A percentile compares a stretch with the other conserved stretches of the same genome.
These are phyloP conservation scores for Drosophila repleta DNA, from an alignment of 1,140 invertebrate genomes.

Conservation along the genomic window DNA sequence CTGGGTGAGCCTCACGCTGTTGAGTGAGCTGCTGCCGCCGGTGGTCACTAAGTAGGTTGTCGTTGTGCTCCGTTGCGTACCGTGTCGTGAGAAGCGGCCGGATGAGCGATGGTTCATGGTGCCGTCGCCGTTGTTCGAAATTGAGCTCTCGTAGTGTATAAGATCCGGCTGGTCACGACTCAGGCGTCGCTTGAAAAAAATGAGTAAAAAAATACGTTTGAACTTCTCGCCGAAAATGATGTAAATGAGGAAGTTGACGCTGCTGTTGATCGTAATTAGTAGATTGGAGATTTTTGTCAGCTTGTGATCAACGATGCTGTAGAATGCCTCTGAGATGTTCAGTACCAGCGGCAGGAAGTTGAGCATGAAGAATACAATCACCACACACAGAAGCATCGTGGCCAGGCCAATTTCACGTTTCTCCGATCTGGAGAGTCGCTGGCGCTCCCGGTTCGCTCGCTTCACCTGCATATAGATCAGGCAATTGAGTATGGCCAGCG, in stretches of 20 bases:
- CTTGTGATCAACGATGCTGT: conserved; percentile 88
- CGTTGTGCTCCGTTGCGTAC: conserved; percentile 85
- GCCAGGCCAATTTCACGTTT: conserved; percentile 94
- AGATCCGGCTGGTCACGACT: conserved; percentile 89
- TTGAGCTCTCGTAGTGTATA: conserved; percentile 91
- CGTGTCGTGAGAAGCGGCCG: conserved; percentile 87
- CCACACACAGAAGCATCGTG: conserved; percentile 96
- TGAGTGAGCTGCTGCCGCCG: conserved; percentile 79
- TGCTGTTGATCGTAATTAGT: conserved; percentile 98
- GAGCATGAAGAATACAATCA: conserved; percentile 97
- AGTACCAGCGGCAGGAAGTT: conserved; percentile 95
- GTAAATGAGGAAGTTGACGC: conserved; percentile 98
- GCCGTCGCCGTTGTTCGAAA: conserved; percentile 90
- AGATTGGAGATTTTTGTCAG: conserved; percentile 95
- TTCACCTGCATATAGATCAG: conserved; percentile 95
- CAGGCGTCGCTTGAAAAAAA: conserved; percentile 89
- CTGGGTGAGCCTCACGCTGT: conserved; percentile 72
- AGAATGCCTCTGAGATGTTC: conserved; percentile 93
- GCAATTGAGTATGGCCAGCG: conserved; percentile 93
- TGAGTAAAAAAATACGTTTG: conserved; percentile 93
- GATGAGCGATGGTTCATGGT: conserved; percentile 86
- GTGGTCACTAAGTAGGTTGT: conserved; percentile 76
- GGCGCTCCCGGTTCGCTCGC: conserved; percentile 92
- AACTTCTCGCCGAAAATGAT: conserved; percentile 99
- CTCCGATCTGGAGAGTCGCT: conserved; percentile 91